Percentiles rank a stretch among this genome's conserved stretches.
phyloP scores from a whole-genome alignment of 2,888 invertebrate genomes.

The Cryptophagus acutangulus region DNA sequence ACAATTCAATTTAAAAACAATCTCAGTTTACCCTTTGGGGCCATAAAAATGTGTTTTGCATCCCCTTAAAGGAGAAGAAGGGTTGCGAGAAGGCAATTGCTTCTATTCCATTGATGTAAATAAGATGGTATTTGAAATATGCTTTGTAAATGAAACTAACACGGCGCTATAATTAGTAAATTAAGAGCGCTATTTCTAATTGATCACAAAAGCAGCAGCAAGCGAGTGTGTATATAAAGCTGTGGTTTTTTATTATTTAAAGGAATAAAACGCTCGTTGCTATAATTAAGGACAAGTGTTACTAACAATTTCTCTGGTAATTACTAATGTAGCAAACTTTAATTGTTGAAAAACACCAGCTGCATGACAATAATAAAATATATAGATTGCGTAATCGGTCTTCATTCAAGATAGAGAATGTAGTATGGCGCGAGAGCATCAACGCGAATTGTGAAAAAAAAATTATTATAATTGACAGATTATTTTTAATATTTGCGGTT shows the following conservation, averaged over 20 bases:
- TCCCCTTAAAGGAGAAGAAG: constrained; percentile 14
- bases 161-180: constrained; percentile 25
- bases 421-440: background rate
- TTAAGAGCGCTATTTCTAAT: constrained; percentile 19
- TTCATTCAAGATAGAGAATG: background rate
- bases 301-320: constrained; percentile 45
- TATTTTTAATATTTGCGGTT: constrained; percentile 10
- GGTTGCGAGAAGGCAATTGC: too few relatives aligned
- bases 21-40: constrained; percentile 21
- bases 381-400: constrained; percentile 42
- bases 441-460: background rate
- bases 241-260: constrained; percentile 27
- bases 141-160: too few relatives aligned
- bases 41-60: constrained; percentile 18
- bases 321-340: constrained; percentile 47
- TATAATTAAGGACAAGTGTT: constrained; percentile 49
- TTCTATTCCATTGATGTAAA: too few relatives aligned
- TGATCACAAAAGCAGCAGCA: constrained; percentile 1
- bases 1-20: constrained; percentile 26
- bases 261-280: constrained; percentile 37
- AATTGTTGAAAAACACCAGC: constrained; percentile 49
- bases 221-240: constrained; percentile 18
- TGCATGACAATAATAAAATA: constrained; percentile 47
- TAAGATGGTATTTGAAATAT: too few relatives aligned
- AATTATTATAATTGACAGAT: constrained; percentile 3